Conservation (phyloP, 2,888 invertebrate genomes). For the Scaptomyza cyrtandrae region DNA sequence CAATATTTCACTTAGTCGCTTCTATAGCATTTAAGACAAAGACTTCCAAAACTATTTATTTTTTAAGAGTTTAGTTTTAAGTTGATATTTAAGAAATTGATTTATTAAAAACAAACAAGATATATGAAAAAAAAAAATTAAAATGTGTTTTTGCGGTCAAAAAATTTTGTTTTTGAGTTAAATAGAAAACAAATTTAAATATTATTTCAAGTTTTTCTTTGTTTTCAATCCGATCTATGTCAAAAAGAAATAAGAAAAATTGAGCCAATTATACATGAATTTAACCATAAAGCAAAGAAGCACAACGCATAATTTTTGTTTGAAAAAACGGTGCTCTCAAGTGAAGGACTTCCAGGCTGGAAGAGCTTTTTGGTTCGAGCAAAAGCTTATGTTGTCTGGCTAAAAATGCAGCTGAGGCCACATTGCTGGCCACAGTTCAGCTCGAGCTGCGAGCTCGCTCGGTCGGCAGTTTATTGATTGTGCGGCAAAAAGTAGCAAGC, state of each 20-base stretch:
- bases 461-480: conserved; percentile 54
- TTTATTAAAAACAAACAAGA: conserved; percentile 16
- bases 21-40: conserved; percentile 62
- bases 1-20: conserved; percentile 57
- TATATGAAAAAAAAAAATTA: conserved; percentile 25
- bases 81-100: conserved; percentile 30
- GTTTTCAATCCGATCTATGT: too few species aligned
- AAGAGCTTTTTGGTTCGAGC: conserved; percentile 46
- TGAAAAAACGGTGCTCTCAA: conserved; percentile 3
- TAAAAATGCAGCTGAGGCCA: conserved; percentile 45
- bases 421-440: conserved; percentile 61
- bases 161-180: conserved; percentile 26
- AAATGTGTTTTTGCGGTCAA: background rate
- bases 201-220: background rate
- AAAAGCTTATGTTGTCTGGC: conserved; percentile 22
- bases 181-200: background rate
- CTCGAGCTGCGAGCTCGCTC: conserved; percentile 70
- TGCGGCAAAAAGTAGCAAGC: conserved; percentile 37
- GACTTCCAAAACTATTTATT: conserved; percentile 80
- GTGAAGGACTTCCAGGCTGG: conserved; percentile 50
- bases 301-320: background rate
- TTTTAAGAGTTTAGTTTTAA: conserved; percentile 60
- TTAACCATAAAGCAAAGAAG: background rate
- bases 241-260: too few species aligned
- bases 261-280: background rate